These are phyloP conservation scores for Glossosoma conforme DNA, from an alignment of 1,140 invertebrate species.

Conservation along the genomic window DNA sequence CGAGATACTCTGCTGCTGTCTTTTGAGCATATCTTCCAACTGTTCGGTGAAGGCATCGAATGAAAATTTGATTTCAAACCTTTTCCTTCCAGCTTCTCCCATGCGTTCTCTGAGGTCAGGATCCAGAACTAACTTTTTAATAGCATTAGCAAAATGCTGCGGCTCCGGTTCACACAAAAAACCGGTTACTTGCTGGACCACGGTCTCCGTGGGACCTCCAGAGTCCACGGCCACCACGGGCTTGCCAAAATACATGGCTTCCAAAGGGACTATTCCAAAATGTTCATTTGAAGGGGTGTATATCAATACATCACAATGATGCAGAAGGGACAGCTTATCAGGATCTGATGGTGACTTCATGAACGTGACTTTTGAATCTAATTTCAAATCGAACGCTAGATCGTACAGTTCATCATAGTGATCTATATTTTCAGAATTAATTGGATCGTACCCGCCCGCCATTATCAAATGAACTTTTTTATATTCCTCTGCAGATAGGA, in stretches of 20 bases:
- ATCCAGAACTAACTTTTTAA: conserved; percentile 63
- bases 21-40: conserved; percentile 52
- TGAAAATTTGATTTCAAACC: conserved; percentile 74
- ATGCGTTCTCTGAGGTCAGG: conserved; percentile 57
- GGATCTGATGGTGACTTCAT: conserved; percentile 82
- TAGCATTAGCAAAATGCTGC: conserved; percentile 71
- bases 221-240: conserved; percentile 94
- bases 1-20: conserved; percentile 13
- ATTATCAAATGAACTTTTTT: conserved; percentile 78
- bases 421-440: conserved; percentile 84
- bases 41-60: conserved; percentile 70
- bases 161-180: conserved; percentile 71
- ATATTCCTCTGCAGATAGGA: conserved; percentile 53
- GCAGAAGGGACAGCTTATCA: conserved; percentile 76
- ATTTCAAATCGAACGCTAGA: conserved; percentile 57
- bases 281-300: conserved; percentile 98
- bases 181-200: conserved; percentile 84
- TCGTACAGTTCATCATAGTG: conserved; percentile 76
- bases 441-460: conserved; percentile 93
- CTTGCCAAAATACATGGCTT: conserved; percentile 92
- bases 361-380: conserved; percentile 77
- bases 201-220: conserved; percentile 93
- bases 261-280: conserved; percentile 98
- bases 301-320: conserved; percentile 69
- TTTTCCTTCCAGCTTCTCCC: conserved; percentile 63